Conservation (phyloP, 2,113 vertebrate genomes). For the Hiodon alosoides region DNA sequence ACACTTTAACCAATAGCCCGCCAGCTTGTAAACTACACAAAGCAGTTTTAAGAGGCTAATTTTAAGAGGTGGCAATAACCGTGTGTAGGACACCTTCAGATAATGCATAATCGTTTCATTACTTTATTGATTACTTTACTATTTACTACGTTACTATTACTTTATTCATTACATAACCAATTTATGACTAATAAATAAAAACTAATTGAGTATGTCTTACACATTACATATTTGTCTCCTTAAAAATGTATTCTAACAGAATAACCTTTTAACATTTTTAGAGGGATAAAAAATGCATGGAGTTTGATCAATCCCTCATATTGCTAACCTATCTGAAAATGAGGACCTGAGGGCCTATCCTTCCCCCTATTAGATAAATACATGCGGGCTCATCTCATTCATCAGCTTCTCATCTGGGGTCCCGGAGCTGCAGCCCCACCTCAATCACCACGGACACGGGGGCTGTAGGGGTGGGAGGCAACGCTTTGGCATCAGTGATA, state of each 20-base stretch:
- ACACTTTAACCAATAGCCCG: too few relatives aligned
- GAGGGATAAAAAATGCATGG: neutral
- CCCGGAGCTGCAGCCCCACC: neutral
- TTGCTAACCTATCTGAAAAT: neutral
- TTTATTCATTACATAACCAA: too few relatives aligned
- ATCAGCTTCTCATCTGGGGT: neutral
- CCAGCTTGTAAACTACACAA: too few relatives aligned
- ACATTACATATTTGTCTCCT: neutral
- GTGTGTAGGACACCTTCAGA: too few relatives aligned
- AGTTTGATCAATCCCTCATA: too few relatives aligned
- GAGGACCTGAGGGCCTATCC: neutral
- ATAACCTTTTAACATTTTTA: neutral
- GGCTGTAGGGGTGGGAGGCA: neutral
- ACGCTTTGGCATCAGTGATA: neutral
- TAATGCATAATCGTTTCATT: too few relatives aligned
- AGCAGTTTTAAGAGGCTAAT: too few relatives aligned
- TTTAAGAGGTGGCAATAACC: too few relatives aligned
- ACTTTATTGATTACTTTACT: too few relatives aligned
- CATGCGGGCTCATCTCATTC: slow-evolving; percentile 3
- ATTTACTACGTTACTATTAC: too few relatives aligned
- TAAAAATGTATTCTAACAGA: neutral
- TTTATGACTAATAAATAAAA: too few relatives aligned
- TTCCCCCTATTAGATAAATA: slow-evolving; percentile 6
- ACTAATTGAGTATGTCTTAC: too few relatives aligned
- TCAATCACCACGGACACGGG: neutral